Base-by-base conservation (phyloP, 1,140 invertebrate genomes). In the Aphis gossypii region DNA sequence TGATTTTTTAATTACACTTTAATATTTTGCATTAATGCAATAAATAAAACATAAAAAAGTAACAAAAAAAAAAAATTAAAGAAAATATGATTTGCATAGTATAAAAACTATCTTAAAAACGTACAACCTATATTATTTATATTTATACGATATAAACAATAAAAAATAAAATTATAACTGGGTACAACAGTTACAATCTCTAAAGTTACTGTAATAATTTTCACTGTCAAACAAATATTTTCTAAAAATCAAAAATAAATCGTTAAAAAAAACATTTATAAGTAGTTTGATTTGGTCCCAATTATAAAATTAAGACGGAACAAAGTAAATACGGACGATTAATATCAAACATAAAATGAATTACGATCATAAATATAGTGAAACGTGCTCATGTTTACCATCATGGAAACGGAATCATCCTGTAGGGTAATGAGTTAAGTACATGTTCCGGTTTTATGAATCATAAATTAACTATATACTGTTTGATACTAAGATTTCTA, bases 391-490 rank as follows among this genome's bases (percentile, higher is more conserved):
- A n/a, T 48, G 46, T n/a, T 20, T 76, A 35, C 30, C n/a, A 76
- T 76, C 4, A n/a, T 48, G 46, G 25, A 87, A 46, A n/a, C 35
- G 20, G 25, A 20, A 88, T 46, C 14, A 25, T n/a, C n/a, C 6
- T 51, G 18, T 21, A n/a, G 46, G 18, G 6, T 88, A 51, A 48
- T n/a, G 86, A 88, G n/a, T 54, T 35, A 89, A 38, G 48, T 54
- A 23, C 21, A 54, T 38, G 48, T 89, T 89, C n/a, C 35, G 87
- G 48, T 89, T 38, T 89, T 54, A 54, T 89, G 51, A 89, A 38
- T 54, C 35, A n/a, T 89, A 38, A n/a, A 89, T 46, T 87, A 48
- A 20, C 46, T n/a, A 87, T 46, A 86, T 11, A 87, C 23, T 41
- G 83, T 14, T 11, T 14, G 25, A 25, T 41, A 84, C 30, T n/a